Evolutionary conservation across 2,888 invertebrate species (phyloP), one percentile per base, ranked within the genome.

Genomic region (Abrostola tripartita): DNA sequence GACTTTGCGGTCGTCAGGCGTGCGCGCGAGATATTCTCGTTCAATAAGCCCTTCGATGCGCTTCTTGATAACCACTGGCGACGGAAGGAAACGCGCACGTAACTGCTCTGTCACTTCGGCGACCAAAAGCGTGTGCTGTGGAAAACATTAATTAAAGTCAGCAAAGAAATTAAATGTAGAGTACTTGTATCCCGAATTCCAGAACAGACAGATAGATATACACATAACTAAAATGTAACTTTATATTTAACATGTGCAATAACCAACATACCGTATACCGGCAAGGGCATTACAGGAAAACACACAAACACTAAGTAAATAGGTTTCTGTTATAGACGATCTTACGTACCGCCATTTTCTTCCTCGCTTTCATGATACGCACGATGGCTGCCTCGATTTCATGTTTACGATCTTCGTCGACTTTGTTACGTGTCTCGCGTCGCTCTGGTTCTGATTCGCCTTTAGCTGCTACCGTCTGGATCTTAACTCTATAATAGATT

Each of bases 371-470:
- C 99, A 99, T 99, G 88, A 99, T 99, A 88, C 99, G 96, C 74
- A 99, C 99, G 88, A 99, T 99, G 73, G 99, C 99, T 55, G 99
- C 99, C 95, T 99, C 99, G 81, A 99, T 99, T 95, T 99, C 99
- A 92, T 99, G 99, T 92, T 99, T 99, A 81, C 99, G 96, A 93
- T 99, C 99, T 92, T 99, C 99, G 89, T 99, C 99, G 53, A 99
- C 99, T 94, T 99, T 99, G 89, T 97, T 98, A 81, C 99, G 96
- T 0, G 99, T 99, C 94, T 99, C 99, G 88, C 98, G 97, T 76
- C 99, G 96, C 92, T 99, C 99, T n/a, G 99, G 99, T 91, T 99
- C 99, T 44, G 99, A 98, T 93, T 99, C 99, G 61, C 98, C 98
- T 92, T 98, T 98, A 9, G 98, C 98, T 52, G 98, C 98, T 74